phyloP scores from a whole-genome alignment of 1,140 invertebrate genomes.

The Rhopalosiphum maidis region DNA sequence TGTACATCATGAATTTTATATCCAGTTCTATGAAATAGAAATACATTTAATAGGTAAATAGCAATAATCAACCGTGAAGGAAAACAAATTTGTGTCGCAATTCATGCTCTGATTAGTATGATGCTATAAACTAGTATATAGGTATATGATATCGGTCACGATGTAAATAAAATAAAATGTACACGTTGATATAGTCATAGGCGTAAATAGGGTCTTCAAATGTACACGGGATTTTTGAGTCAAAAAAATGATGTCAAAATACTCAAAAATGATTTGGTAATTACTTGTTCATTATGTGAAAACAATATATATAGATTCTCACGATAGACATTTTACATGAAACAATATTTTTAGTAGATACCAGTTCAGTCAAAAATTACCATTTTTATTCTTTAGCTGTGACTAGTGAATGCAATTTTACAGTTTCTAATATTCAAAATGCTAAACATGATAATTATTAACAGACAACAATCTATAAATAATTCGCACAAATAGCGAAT shows the following conservation, averaged over 20 bases:
- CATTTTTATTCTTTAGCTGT: background rate
- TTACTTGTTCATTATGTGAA: background rate
- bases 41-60: background rate
- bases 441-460: background rate
- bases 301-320: background rate
- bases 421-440: background rate
- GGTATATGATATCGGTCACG: background rate
- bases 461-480: background rate
- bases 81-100: background rate
- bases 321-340: background rate
- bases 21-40: background rate
- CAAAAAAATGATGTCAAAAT: background rate
- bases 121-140: background rate
- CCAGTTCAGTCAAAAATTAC: background rate
- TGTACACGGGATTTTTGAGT: background rate
- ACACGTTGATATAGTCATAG: background rate
- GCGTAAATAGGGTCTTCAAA: background rate
- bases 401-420: background rate
- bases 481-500: background rate
- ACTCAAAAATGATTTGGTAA: background rate
- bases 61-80: background rate
- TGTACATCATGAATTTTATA: background rate
- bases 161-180: too few relatives aligned
- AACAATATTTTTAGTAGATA: background rate
- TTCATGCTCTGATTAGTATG: conserved; percentile 11